phyloP scores from a whole-genome alignment of 2,797 vertebrate genomes.

The Lophotriccus pileatus region DNA sequence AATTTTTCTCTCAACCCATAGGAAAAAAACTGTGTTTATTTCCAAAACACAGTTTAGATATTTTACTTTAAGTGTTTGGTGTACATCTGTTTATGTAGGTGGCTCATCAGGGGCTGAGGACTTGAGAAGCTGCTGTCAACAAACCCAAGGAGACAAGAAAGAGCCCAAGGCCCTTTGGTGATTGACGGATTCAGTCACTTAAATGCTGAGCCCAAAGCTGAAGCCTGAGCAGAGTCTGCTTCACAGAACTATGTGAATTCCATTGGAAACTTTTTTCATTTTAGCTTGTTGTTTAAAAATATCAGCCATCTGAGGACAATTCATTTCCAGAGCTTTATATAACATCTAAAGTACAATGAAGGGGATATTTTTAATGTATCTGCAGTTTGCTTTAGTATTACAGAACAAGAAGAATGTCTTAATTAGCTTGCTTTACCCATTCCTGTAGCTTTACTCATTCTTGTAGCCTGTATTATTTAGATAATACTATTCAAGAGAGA shows the following conservation, averaged over 20 bases:
- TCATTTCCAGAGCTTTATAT: slow-evolving; percentile 8
- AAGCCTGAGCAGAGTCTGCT: background rate
- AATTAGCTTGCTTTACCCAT: background rate
- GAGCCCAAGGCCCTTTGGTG: slow-evolving; percentile 38
- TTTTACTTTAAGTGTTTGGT: background rate
- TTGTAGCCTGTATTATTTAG: background rate
- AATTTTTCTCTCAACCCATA: background rate
- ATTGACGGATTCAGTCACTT: slow-evolving; percentile 33
- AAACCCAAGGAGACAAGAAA: slow-evolving; percentile 58
- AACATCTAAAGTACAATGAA: background rate
- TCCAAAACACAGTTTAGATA: background rate
- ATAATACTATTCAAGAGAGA: background rate
- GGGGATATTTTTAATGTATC: background rate
- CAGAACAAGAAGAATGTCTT: background rate
- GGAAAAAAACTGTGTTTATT: background rate
- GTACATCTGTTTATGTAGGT: slow-evolving; percentile 19
- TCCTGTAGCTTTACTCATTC: background rate
- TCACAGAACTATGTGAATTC: background rate
- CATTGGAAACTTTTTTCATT: background rate
- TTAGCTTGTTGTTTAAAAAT: background rate
- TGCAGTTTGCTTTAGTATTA: background rate
- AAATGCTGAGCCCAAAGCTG: slow-evolving; percentile 47
- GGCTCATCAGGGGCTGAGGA: background rate
- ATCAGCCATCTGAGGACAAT: background rate
- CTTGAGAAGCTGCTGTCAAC: background rate